Base-by-base conservation (phyloP, 2,797 vertebrate species). In the Spondyliosoma cantharus region DNA sequence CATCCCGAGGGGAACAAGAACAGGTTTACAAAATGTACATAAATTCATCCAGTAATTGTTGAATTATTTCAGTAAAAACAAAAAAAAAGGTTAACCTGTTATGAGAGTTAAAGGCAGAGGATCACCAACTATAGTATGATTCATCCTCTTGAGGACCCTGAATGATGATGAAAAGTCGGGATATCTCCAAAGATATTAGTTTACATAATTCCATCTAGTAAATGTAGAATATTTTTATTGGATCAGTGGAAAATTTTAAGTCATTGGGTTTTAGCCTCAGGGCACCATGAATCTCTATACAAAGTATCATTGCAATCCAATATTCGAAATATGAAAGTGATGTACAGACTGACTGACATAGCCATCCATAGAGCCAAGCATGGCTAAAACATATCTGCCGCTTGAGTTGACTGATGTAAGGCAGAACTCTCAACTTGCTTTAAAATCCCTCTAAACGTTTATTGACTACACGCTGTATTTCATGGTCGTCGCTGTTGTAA, bases 371-470 rank as follows among this genome's bases (percentile, higher is more conserved):
- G 16, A 74, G 20, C 20, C 7, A 24, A n/a, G 20, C 4, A n/a
- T 52, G 43, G 32, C 14, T 50, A 3, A 71, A 59, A 7, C n/a
- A 49, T 45, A 49, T 80, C 81, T 52, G 25, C 64, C 60, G 7
- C 37, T 29, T 24, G 25, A 61, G 20, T 64, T 5, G 17, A 37
- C 27, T 65, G 22, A 79, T 60, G 68, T 81, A 29, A 71, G 65
- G 50, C 71, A 58, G 24, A 63, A 32, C 72, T 52, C 73, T 76
- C 80, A 82, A 83, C 50, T 32, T 50, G 22, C 48, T 87, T 81
- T 83, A 78, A 76, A 77, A 76, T 78, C 65, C 84, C 42, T 69
- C 82, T 71, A 81, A 86, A 88, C 76, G 80, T 92, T 87, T 83
- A 89, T 86, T 78, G 83, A 88, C 81, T 66, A 53, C 57, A 74